phyloP scores from a whole-genome alignment of 2,797 vertebrate species.

The Holocentrus rufus region DNA sequence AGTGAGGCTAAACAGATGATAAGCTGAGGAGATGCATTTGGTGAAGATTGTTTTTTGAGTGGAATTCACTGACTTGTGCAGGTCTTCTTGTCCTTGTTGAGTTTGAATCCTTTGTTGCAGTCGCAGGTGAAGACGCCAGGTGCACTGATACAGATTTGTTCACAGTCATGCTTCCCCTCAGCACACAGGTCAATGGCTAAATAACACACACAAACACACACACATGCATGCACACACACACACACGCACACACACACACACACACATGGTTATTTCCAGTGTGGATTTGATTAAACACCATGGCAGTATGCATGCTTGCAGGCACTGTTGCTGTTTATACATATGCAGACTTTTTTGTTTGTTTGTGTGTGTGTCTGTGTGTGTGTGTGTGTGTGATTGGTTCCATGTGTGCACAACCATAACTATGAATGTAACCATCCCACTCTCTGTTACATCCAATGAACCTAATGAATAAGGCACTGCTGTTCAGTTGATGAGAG shows the following conservation, averaged over 20 bases:
- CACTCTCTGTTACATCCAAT: no score
- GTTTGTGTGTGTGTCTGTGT: no score
- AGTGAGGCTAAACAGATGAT: neutral
- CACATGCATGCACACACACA: constrained; percentile 39
- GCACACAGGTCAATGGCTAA: constrained; percentile 87
- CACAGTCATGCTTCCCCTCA: constrained; percentile 86
- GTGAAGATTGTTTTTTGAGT: neutral
- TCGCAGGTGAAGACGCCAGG: constrained; percentile 83
- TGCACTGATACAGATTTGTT: constrained; percentile 86
- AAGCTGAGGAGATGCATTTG: neutral
- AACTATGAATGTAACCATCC: no score
- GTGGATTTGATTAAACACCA: neutral
- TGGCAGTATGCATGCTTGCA: neutral
- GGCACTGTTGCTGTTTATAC: no score
- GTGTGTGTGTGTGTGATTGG: no score
- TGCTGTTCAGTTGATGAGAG: no score
- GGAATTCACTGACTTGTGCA: constrained; percentile 72
- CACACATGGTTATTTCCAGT: constrained; percentile 65
- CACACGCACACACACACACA: neutral
- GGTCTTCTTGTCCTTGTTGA: constrained; percentile 82
- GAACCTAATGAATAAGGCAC: no score
- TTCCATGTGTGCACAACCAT: no score
- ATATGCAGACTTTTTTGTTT: no score
- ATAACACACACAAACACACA: constrained; percentile 43
- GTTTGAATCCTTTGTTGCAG: constrained; percentile 84